Conservation (phyloP, 2,797 vertebrate genomes). For the Sandelia bainsii region DNA sequence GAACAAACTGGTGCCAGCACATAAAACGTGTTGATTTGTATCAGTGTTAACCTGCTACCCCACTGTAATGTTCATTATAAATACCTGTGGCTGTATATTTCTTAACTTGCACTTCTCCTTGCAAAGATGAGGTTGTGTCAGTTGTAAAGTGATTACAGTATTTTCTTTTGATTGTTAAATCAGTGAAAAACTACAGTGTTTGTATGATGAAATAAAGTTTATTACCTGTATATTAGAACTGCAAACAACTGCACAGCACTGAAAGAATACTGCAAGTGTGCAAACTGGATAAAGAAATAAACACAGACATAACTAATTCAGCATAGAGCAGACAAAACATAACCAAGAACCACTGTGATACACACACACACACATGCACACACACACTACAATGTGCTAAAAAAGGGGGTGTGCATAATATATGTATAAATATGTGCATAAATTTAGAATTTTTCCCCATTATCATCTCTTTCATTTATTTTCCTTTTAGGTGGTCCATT, state of each 20-base stretch:
- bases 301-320: constrained; percentile 19
- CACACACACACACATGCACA: constrained; percentile 10
- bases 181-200: not conserved
- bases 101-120: constrained; percentile 5
- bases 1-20: constrained; percentile 37
- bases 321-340: constrained; percentile 21
- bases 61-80: constrained; percentile 17
- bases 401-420: constrained; percentile 43
- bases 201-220: not conserved
- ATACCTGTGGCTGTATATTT: constrained; percentile 37
- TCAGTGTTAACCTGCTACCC: constrained; percentile 17
- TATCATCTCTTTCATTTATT: constrained; percentile 68
- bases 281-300: constrained; percentile 13
- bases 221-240: not conserved
- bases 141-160: not conserved
- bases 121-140: not conserved
- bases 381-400: constrained; percentile 5
- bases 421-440: constrained; percentile 77
- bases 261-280: constrained; percentile 3
- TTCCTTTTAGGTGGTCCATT: constrained; percentile 38
- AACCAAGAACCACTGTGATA: constrained; percentile 13
- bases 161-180: not conserved
- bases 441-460: constrained; percentile 58
- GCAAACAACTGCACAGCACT: not conserved
- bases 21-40: constrained; percentile 29